These are phyloP conservation scores for Invenusta paracnida DNA, from an alignment of 2,888 invertebrate genomes.

Conservation along the genomic window DNA sequence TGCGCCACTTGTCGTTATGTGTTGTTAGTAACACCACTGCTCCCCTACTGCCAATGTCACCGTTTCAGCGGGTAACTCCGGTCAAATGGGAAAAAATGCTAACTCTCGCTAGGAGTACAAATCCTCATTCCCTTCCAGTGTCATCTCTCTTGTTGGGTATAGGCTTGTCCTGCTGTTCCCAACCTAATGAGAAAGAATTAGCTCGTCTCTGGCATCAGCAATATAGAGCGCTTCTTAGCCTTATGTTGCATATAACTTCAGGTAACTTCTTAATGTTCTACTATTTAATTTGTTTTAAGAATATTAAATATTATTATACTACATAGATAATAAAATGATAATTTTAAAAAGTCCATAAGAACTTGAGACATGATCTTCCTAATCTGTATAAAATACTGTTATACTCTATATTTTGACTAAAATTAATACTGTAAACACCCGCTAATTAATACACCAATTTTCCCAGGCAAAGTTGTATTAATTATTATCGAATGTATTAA, in stretches of 20 bases:
- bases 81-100: not conserved
- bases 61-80: not conserved
- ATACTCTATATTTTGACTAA: too few relatives aligned
- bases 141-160: not conserved
- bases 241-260: not conserved
- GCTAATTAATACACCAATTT: too few relatives aligned
- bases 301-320: too few relatives aligned
- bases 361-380: too few relatives aligned
- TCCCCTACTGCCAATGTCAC: not conserved
- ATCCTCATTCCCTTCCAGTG: not conserved
- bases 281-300: too few relatives aligned
- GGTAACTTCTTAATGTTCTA: too few relatives aligned
- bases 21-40: not conserved
- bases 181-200: not conserved
- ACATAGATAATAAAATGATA: too few relatives aligned
- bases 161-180: not conserved
- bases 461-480: too few relatives aligned
- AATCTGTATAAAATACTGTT: too few relatives aligned
- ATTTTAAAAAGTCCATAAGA: too few relatives aligned
- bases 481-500: too few relatives aligned
- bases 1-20: not conserved
- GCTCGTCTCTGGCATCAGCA: not conserved
- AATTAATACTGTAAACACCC: too few relatives aligned
- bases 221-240: not conserved
- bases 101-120: not conserved